These are phyloP conservation scores for Drosophila anceps DNA, from an alignment of 2,888 invertebrate genomes.

Conservation along the genomic window DNA sequence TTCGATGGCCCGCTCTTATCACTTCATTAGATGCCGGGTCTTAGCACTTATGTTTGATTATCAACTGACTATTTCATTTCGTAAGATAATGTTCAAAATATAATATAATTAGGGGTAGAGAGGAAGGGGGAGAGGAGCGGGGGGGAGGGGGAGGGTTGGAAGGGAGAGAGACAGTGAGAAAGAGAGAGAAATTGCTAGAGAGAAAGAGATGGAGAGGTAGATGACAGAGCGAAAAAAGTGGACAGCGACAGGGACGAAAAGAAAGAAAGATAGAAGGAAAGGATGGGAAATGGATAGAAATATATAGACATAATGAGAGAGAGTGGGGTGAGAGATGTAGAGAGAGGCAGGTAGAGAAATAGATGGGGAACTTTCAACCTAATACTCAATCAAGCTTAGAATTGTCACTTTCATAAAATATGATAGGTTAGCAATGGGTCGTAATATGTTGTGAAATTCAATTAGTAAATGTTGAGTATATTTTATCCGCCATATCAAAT, in stretches of 20 bases:
- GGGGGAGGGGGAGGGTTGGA: too few species aligned
- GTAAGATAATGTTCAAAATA: not conserved
- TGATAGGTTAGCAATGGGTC: too few species aligned
- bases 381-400: too few species aligned
- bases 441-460: not conserved
- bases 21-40: slow-evolving; percentile 15
- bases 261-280: not conserved
- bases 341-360: not conserved
- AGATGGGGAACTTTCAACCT: not conserved
- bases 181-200: not conserved
- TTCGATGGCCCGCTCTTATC: slow-evolving; percentile 30
- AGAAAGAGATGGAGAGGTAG: too few species aligned
- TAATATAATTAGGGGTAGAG: not conserved
- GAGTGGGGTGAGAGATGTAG: too few species aligned
- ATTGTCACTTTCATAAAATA: too few species aligned
- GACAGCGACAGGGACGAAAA: not conserved
- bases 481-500: too few species aligned
- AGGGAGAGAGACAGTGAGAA: not conserved
- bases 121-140: too few species aligned
- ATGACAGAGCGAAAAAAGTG: not conserved
- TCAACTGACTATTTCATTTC: slow-evolving; percentile 1
- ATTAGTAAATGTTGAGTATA: not conserved
- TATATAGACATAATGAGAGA: not conserved
- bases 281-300: not conserved
- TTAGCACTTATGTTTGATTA: slow-evolving; percentile 12